These are phyloP conservation scores for Acleris emargana DNA, from an alignment of 2,888 invertebrate species.

Conservation along the genomic window DNA sequence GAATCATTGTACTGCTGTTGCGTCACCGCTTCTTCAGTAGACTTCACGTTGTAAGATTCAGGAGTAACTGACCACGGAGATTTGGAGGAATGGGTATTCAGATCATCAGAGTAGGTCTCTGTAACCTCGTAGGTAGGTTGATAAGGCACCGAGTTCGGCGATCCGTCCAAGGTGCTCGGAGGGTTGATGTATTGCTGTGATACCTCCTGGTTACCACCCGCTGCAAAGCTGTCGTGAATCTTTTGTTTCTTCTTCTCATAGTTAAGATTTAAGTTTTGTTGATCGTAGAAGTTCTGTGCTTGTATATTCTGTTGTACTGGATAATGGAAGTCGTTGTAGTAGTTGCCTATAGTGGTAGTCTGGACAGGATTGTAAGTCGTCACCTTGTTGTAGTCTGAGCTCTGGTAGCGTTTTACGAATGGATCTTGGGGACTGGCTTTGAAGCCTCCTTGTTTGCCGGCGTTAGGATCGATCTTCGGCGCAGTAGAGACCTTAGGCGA, in stretches of 20 bases:
- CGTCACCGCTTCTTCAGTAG: slow-evolving; percentile 58
- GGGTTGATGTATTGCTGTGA: slow-evolving; percentile 62
- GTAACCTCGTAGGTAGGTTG: slow-evolving; percentile 75
- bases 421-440: slow-evolving; percentile 79
- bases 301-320: slow-evolving; percentile 66
- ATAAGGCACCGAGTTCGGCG: slow-evolving; percentile 47
- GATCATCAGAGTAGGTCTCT: slow-evolving; percentile 67
- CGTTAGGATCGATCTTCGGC: slow-evolving; percentile 70
- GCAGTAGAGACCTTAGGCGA: slow-evolving; percentile 64
- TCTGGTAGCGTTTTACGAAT: slow-evolving; percentile 64
- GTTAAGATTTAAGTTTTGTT: slow-evolving; percentile 54
- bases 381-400: slow-evolving; percentile 59
- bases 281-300: slow-evolving; percentile 59
- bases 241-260: slow-evolving; percentile 66
- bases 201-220: slow-evolving; percentile 64
- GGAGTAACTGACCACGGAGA: slow-evolving; percentile 67
- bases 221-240: slow-evolving; percentile 64
- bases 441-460: slow-evolving; percentile 61
- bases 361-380: slow-evolving; percentile 72
- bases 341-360: slow-evolving; percentile 59
- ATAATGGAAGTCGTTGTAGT: slow-evolving; percentile 60
- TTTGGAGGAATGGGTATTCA: slow-evolving; percentile 62
- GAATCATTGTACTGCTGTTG: slow-evolving; percentile 54
- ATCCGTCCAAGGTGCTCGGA: slow-evolving; percentile 50
- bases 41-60: slow-evolving; percentile 58